Evolutionary conservation across 2,888 invertebrate species (phyloP).

Genomic region (Leptothorax acervorum): DNA sequence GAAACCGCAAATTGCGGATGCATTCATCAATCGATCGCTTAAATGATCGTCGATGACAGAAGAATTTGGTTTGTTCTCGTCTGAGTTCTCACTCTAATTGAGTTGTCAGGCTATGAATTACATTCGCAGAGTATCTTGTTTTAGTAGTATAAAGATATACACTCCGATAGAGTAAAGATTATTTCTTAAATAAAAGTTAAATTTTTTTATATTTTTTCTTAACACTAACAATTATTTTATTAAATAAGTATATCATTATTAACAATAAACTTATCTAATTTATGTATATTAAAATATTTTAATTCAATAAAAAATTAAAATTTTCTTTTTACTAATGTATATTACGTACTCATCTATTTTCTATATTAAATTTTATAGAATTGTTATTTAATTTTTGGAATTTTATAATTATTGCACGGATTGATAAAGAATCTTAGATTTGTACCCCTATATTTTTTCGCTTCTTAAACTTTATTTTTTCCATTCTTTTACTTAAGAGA

Average conservation of each 20-base stretch:
- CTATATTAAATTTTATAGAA: not conserved
- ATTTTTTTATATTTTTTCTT: not conserved
- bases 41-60: not conserved
- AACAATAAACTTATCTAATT: not conserved
- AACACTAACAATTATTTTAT: not conserved
- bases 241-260: not conserved
- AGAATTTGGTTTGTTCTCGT: not conserved
- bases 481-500: not conserved
- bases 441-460: not conserved
- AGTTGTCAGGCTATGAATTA: not conserved
- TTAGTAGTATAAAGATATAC: not conserved
- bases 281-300: not conserved
- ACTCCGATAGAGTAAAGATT: not conserved
- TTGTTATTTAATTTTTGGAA: not conserved
- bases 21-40: slow-evolving; percentile 8
- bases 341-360: not conserved
- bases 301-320: not conserved
- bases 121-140: not conserved
- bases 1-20: not conserved
- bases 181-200: not conserved
- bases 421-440: not conserved
- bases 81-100: not conserved
- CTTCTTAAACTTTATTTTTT: not conserved
- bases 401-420: not conserved
- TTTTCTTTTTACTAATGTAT: not conserved